Evolutionary conservation across 2,113 vertebrate species (phyloP).

Genomic region (Cyprinodon variegatus): DNA sequence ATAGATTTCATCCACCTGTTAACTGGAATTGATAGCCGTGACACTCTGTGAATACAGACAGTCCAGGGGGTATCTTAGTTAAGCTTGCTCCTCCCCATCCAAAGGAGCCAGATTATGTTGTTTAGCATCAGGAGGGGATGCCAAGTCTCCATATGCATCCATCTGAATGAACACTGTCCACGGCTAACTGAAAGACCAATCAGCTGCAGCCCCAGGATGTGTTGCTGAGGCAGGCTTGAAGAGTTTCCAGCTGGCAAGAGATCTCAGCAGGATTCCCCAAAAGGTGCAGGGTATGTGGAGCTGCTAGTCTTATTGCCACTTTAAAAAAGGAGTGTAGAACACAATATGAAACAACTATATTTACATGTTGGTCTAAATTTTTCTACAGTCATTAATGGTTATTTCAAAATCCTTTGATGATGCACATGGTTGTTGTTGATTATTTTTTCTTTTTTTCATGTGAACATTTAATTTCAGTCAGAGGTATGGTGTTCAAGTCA

Average conservation of each 20-base stretch:
- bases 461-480: neutral
- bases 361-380: neutral
- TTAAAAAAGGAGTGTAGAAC: constrained; percentile 4
- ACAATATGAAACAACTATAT: neutral
- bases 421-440: neutral
- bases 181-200: constrained; percentile 30
- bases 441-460: neutral
- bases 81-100: constrained; percentile 33
- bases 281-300: constrained; percentile 4
- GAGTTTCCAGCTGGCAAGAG: constrained; percentile 37
- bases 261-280: constrained; percentile 12
- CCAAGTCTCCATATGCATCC: constrained; percentile 20
- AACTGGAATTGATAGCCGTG: constrained; percentile 7
- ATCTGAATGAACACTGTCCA: constrained; percentile 33
- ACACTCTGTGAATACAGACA: constrained; percentile 18
- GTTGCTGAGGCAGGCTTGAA: constrained; percentile 28
- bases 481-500: neutral
- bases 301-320: constrained; percentile 7
- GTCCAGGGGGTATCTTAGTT: constrained; percentile 26
- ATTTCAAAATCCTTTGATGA: neutral
- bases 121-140: constrained; percentile 29
- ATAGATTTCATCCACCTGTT: constrained; percentile 26
- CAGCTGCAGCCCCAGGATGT: neutral
- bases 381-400: neutral
- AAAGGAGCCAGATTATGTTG: constrained; percentile 38